phyloP scores from a whole-genome alignment of 2,888 invertebrate species.

The Aleiodes testaceus region DNA sequence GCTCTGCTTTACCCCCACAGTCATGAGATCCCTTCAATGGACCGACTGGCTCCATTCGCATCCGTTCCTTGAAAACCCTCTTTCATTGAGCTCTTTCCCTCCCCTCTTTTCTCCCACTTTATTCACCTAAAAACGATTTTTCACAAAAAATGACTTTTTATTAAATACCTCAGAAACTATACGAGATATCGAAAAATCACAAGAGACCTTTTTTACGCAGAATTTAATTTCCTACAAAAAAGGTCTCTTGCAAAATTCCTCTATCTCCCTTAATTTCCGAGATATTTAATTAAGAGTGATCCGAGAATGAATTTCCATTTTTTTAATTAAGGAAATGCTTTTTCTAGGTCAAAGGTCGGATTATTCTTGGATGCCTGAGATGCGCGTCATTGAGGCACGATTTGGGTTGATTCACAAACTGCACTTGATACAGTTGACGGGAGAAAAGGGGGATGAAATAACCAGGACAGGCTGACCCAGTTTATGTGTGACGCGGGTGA shows the following conservation, averaged over 20 bases:
- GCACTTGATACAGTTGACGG: slow-evolving; percentile 45
- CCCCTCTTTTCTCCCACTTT: slow-evolving; percentile 61
- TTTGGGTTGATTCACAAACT: slow-evolving; percentile 37
- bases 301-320: no score
- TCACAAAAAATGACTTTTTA: no score
- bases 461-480: slow-evolving; percentile 55
- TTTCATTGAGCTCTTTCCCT: slow-evolving; percentile 66
- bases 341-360: not conserved
- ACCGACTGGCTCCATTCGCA: slow-evolving; percentile 66
- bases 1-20: slow-evolving; percentile 7
- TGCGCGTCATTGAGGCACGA: not conserved
- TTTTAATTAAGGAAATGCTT: no score
- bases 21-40: slow-evolving; percentile 62
- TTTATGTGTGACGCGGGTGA: slow-evolving; percentile 60
- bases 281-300: no score
- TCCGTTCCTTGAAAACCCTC: slow-evolving; percentile 60
- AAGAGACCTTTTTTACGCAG: no score
- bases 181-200: no score
- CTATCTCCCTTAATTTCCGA: no score
- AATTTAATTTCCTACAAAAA: no score
- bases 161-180: no score
- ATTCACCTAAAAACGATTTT: no score
- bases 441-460: slow-evolving; percentile 40
- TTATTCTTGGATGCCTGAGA: not conserved
- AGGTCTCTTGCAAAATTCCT: no score